Base-by-base conservation (phyloP, 2,888 invertebrate species). In the Plagodis dolabraria region DNA sequence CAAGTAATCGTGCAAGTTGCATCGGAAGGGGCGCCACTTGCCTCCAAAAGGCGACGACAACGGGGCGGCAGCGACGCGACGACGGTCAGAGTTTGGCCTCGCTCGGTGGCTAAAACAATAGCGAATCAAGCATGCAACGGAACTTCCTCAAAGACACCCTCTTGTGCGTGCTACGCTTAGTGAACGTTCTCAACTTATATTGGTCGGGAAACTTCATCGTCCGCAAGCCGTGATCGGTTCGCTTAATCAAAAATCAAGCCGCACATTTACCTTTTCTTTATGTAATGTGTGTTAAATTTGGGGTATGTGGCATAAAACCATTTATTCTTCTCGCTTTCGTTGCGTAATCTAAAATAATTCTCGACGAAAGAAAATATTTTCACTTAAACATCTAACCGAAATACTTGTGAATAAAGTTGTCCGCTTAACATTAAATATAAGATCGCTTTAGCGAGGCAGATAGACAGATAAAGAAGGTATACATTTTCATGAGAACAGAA, bases 41-140 rank as follows among this genome's bases (percentile, higher is more conserved):
- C 80, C 75, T 81, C 69, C 67, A 72, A 76, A 68, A 70, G 70
- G 70, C 72, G 7, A 42, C 43, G 22, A 22, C 22, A 22, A 22
- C 22, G 22, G 22, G 22, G 22, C 22, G 22, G 22, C 22, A 4
- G 43, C 43, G 7, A 40, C 10, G 40, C 10, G 40, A 40, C 40
- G 76, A 74, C 80, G 88, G 86, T 84, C 87, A 84, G 85, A 89
- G 87, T 89, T 88, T 82, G 79, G 81, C 79, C 75, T 82, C 70
- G 76, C 78, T 85, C 79, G 77, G 77, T 77, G 74, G 78, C 83
- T 88, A 83, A 87, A 89, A 91, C 89, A 91, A 90, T 89, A 86
- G 86, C 85, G 85, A 89, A 91, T 91, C 88, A 88, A 89, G 86
- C 87, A 90, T 92, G 89, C 89, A 87, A 82, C 84, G 85, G 86